Percentiles rank a stretch among this genome's conserved stretches.
These are phyloP conservation scores for Eucriotettix oculatus DNA, from an alignment of 2,888 invertebrate genomes.

Conservation along the genomic window DNA sequence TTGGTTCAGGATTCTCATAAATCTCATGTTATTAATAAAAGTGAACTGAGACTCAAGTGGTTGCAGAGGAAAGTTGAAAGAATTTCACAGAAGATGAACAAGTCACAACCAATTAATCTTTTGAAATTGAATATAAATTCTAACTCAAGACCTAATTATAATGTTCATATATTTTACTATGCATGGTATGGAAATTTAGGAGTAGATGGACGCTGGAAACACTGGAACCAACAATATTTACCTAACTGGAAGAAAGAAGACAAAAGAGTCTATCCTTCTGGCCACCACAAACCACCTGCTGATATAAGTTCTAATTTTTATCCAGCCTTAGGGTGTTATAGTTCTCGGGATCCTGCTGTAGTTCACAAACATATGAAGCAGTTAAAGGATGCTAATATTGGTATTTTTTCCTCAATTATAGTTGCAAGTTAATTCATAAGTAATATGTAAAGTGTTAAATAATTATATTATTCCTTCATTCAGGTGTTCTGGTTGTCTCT, in stretches of 20 bases:
- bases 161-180: slow-evolving; percentile 24
- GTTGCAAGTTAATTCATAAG: background rate
- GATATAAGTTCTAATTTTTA: slow-evolving; percentile 36
- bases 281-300: slow-evolving; percentile 33
- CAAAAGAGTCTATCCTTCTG: slow-evolving; percentile 28
- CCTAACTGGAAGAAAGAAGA: slow-evolving; percentile 31
- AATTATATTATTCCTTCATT: slow-evolving; percentile 3
- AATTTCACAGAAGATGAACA: too few relatives aligned
- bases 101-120: too few relatives aligned
- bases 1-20: too few relatives aligned
- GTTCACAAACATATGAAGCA: slow-evolving; percentile 41
- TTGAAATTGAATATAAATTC: too few relatives aligned
- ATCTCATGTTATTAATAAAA: too few relatives aligned
- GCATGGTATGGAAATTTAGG: slow-evolving; percentile 22
- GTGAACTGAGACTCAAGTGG: too few relatives aligned
- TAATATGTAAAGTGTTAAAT: background rate
- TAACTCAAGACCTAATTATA: slow-evolving; percentile 19
- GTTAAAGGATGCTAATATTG: slow-evolving; percentile 37
- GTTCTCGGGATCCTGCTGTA: slow-evolving; percentile 29
- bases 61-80: too few relatives aligned
- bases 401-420: slow-evolving; percentile 16
- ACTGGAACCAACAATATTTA: slow-evolving; percentile 24
- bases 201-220: slow-evolving; percentile 20
- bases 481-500: slow-evolving; percentile 37
- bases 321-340: slow-evolving; percentile 35